Conservation (phyloP, 2,113 vertebrate genomes). For the Vireo altiloquus region DNA sequence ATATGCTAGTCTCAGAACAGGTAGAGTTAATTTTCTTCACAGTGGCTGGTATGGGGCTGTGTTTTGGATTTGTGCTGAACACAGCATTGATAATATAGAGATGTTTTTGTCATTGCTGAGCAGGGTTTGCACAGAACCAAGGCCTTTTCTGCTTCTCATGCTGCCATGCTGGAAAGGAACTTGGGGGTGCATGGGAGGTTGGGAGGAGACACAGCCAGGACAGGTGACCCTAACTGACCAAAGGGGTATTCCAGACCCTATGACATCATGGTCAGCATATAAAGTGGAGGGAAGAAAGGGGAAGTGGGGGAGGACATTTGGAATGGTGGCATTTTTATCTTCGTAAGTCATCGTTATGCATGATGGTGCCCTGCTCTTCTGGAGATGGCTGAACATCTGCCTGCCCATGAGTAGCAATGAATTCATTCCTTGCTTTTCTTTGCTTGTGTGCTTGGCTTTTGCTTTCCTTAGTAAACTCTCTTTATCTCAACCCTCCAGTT, state of each 20-base stretch:
- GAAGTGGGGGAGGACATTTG: background rate
- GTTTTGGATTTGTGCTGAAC: background rate
- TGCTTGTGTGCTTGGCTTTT: background rate
- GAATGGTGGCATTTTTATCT: background rate
- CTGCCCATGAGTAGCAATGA: background rate
- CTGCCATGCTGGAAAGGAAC: rapidly evolving
- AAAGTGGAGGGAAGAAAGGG: background rate
- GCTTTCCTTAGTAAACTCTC: background rate
- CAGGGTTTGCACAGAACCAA: background rate
- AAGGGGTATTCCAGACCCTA: background rate
- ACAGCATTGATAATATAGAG: background rate
- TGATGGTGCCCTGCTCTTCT: background rate
- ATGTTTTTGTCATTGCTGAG: background rate
- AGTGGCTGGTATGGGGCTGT: background rate
- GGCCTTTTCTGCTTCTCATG: background rate
- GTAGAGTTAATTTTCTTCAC: background rate
- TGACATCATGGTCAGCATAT: background rate
- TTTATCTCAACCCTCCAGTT: background rate
- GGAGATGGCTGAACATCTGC: background rate
- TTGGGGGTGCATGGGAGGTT: rapidly evolving
- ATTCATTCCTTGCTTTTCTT: background rate
- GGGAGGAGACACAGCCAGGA: background rate
- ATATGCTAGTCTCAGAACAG: background rate
- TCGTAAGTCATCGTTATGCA: rapidly evolving
- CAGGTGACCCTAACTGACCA: background rate